Conservation (phyloP, 2,113 vertebrate genomes). For the Tamias sibiricus region DNA sequence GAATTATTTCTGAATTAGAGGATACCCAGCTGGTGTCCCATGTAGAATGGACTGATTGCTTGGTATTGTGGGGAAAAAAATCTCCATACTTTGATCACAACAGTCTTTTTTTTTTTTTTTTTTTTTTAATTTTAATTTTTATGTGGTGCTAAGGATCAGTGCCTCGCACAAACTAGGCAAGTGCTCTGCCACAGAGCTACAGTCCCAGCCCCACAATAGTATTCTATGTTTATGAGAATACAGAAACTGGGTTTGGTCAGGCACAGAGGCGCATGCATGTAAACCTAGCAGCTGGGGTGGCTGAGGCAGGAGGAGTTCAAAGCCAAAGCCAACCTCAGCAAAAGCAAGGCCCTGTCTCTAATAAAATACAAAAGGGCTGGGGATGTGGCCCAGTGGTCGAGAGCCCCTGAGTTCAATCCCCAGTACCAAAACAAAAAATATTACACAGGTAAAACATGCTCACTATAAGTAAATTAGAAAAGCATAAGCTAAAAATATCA, state of each 20-base stretch:
- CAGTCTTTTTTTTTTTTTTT: background rate
- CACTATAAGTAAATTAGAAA: constrained; percentile 24
- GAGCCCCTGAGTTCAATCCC: too few relatives aligned
- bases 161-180: too few relatives aligned
- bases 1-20: background rate
- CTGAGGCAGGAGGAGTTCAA: too few relatives aligned
- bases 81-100: background rate
- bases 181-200: too few relatives aligned
- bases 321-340: too few relatives aligned
- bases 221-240: background rate
- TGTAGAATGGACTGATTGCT: background rate
- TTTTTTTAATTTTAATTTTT: background rate
- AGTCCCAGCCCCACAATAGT: background rate
- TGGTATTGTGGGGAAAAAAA: background rate
- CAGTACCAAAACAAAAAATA: too few relatives aligned
- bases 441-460: constrained; percentile 41
- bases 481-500: constrained; percentile 19
- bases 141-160: too few relatives aligned
- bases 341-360: too few relatives aligned
- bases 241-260: background rate
- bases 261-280: too few relatives aligned
- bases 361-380: too few relatives aligned
- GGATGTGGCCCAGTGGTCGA: too few relatives aligned
- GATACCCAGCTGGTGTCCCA: background rate
- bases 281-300: too few relatives aligned